phyloP scores from a whole-genome alignment of 1,140 invertebrate genomes.

The Aphis gossypii region DNA sequence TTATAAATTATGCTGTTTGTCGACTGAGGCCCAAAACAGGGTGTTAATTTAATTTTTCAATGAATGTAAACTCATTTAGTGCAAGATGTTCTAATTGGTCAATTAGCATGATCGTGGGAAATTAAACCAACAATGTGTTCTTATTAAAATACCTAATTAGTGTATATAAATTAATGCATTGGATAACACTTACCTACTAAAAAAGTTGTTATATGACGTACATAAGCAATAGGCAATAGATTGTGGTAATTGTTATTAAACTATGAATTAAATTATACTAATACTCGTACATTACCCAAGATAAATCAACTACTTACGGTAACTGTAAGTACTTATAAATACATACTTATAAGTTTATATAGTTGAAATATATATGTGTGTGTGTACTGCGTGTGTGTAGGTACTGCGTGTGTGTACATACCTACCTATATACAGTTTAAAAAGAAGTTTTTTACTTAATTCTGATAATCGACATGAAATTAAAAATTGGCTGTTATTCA shows the following conservation, averaged over 20 bases:
- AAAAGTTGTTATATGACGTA: neutral
- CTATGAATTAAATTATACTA: neutral
- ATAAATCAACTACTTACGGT: neutral
- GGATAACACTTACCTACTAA: neutral
- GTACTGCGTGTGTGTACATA: neutral
- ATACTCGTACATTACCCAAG: neutral
- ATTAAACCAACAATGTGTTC: neutral
- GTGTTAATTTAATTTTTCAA: slow-evolving; percentile 39
- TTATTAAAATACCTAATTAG: slow-evolving; percentile 25
- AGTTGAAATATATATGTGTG: neutral
- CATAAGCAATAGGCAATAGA: neutral
- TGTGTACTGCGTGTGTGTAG: too few relatives aligned
- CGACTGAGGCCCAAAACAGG: neutral
- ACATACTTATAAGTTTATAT: too few relatives aligned
- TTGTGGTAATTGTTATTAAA: neutral
- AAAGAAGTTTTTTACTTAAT: neutral
- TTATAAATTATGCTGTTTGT: neutral
- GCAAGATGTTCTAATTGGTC: neutral
- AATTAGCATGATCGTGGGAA: slow-evolving; percentile 24
- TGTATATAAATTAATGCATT: neutral
- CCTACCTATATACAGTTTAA: neutral
- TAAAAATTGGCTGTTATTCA: neutral
- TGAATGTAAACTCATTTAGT: slow-evolving; percentile 10
- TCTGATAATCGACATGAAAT: neutral
- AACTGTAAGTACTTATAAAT: neutral